Base-by-base conservation (phyloP, 2,113 vertebrate genomes). In the Taxidea taxus region DNA sequence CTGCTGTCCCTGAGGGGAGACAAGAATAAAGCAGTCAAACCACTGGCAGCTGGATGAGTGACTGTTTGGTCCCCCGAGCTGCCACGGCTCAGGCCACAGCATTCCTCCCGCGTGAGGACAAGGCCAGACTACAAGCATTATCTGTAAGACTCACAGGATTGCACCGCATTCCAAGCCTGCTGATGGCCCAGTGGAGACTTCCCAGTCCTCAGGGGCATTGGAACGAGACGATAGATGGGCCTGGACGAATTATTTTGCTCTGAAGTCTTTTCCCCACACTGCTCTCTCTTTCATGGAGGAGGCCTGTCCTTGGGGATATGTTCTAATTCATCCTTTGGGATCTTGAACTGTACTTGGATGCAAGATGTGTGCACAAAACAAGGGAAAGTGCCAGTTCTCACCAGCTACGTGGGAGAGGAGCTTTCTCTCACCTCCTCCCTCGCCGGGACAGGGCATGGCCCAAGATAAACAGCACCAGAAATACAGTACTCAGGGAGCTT, bases 191-290 rank as follows among this genome's bases (percentile, higher is more conserved):
- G 47, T 0, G 4, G 31, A 70, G 42, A 23, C 21, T 4, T 37
- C 34, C 20, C 6, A 1, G n/a, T 34, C 6, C 60, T 49, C 49
- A 7, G 0, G 2, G 7, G 7, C 9, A 7, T 14, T 37, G 31
- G 27, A 15, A 5, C 9, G 13, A 72, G n/a, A 83, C 4, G 42
- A 80, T 49, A 13, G 1, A n/a, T 47, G 51, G 25, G 7, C 25
- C 60, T 25, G 3, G 1, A 6, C 1, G 3, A 21, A 18, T 62
- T 13, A 15, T 42, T 62, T 64, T 20, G 31, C 6, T 51, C 7
- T 34, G 70, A 56, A 51, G 12, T 44, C 37, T 37, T 68, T 54
- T 91, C 27, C 27, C 70, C 8, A 10, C 64, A 7, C 72, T 86
- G 20, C 21, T 78, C 15, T 34, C 27, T 88, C 11, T 34, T 77